phyloP scores from a whole-genome alignment of 2,797 vertebrate species.

The Fringilla coelebs region DNA sequence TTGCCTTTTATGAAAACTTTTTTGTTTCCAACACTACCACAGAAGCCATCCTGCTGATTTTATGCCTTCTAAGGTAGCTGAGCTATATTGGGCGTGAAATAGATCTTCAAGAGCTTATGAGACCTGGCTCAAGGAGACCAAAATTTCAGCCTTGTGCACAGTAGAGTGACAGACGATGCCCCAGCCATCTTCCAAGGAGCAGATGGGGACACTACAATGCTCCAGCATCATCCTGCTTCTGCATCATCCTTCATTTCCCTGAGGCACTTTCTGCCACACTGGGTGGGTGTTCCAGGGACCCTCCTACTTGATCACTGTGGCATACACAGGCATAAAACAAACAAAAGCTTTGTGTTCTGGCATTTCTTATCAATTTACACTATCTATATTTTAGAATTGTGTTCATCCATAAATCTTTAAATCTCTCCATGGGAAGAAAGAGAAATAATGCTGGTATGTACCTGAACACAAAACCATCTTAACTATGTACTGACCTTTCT shows the following conservation, averaged over 20 bases:
- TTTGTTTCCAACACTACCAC: neutral
- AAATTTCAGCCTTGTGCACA: neutral
- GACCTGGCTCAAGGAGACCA: neutral
- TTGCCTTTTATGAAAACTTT: neutral
- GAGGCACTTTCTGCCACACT: neutral
- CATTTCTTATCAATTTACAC: neutral
- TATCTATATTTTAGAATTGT: neutral
- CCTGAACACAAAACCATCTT: fast-evolving
- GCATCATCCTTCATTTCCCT: neutral
- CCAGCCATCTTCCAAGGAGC: neutral
- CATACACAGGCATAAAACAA: neutral
- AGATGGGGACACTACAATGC: neutral
- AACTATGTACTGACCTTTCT: neutral
- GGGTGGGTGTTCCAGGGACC: neutral
- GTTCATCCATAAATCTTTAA: neutral
- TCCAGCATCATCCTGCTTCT: neutral
- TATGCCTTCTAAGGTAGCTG: neutral
- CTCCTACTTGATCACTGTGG: neutral
- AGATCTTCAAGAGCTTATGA: neutral
- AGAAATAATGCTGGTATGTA: neutral
- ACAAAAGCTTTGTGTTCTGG: neutral
- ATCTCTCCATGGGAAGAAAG: neutral
- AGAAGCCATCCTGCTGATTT: neutral
- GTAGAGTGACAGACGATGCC: neutral
- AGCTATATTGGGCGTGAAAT: neutral